Conservation (phyloP, 2,113 vertebrate species). For the Anoplopoma fimbria region DNA sequence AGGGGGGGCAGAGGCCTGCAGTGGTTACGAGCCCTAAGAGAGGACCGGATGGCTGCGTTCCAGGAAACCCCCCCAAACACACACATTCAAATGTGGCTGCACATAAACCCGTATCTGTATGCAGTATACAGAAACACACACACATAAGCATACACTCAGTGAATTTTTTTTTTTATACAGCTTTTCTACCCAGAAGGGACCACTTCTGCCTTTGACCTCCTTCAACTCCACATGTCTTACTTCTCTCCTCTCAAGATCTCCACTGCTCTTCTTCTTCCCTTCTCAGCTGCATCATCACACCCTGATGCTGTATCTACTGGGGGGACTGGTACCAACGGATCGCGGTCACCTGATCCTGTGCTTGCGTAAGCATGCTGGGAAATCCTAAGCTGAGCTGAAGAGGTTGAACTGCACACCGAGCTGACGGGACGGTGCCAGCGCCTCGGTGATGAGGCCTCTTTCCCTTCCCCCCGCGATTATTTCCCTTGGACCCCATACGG, state of each 20-base stretch:
- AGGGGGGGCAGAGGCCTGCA: constrained; percentile 76
- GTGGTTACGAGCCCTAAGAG: constrained; percentile 83
- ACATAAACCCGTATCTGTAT: constrained; percentile 42
- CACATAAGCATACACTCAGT: not conserved
- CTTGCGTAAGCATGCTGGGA: constrained; percentile 55
- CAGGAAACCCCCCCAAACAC: constrained; percentile 67
- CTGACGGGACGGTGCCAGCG: constrained; percentile 60
- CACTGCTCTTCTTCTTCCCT: not conserved
- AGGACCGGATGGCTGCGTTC: constrained; percentile 78
- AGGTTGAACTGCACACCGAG: constrained; percentile 45
- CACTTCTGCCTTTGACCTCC: constrained; percentile 23
- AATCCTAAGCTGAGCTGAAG: constrained; percentile 54
- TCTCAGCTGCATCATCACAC: not conserved
- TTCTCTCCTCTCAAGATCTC: not conserved
- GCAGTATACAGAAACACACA: constrained; percentile 25
- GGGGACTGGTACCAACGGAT: not conserved
- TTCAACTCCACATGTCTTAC: constrained; percentile 1
- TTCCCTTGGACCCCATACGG: constrained; percentile 74
- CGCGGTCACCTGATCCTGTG: constrained; percentile 39
- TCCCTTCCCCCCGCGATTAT: constrained; percentile 53
- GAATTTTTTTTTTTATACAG: constrained; percentile 19
- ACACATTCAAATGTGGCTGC: constrained; percentile 47
- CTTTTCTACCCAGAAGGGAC: too few species aligned
- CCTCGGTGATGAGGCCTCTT: constrained; percentile 52
- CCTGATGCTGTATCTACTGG: not conserved